Percentiles rank a stretch among this genome's conserved stretches.
Conservation (phyloP, 2,888 invertebrate genomes). For the Andrena flavipes region DNA sequence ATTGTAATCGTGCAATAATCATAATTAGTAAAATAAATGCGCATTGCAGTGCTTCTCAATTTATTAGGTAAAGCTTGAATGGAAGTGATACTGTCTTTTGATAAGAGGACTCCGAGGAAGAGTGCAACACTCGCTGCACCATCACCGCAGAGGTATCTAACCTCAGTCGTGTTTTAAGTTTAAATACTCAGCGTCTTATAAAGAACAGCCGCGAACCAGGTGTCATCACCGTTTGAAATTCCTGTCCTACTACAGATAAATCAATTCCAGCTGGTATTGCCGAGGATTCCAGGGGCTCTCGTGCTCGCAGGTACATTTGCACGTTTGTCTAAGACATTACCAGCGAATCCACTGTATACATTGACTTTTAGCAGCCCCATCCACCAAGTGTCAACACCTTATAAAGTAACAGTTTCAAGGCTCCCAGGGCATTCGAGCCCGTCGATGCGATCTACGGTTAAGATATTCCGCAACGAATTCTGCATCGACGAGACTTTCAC, state of each 20-base stretch:
- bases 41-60: no score
- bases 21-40: no score
- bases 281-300: background rate
- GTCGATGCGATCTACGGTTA: background rate
- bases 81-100: no score
- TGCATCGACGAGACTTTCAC: background rate
- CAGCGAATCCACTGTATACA: background rate
- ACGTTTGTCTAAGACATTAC: no score
- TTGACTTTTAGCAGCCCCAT: background rate
- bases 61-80: no score
- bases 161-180: slow-evolving; percentile 4
- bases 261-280: slow-evolving; percentile 8
- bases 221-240: slow-evolving; percentile 21
- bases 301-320: background rate
- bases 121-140: no score
- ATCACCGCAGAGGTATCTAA: no score
- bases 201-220: background rate
- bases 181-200: slow-evolving; percentile 8
- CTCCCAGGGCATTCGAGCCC: background rate
- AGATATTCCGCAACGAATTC: background rate
- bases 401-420: slow-evolving; percentile 16
- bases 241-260: background rate
- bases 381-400: background rate
- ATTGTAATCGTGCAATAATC: no score
- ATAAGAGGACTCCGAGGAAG: no score